Evolutionary conservation across 2,888 invertebrate genomes (phyloP), one percentile per base, ranked within the genome.

Genomic region (Brachyopa scutellaris): DNA sequence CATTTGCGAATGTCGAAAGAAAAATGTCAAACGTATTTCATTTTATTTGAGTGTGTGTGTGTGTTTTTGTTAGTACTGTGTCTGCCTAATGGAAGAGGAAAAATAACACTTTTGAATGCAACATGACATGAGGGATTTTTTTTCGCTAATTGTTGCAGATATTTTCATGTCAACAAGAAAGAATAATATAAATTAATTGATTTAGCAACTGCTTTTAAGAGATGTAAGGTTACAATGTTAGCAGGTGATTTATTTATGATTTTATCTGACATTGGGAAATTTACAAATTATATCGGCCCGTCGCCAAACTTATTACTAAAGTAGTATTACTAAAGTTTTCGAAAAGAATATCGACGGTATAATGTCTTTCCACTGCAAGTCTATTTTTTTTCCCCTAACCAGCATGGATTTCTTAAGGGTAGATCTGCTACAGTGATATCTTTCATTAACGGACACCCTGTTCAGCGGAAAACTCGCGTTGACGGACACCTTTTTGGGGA

Each of bases 161-260:
- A 77, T 77, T 61, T 77, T 47, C 47, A 13, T 66, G 82, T 82
- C 77, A 72, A 42, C 64, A 53, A 70, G 62, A 72, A 76, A 53
- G n/a, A 59, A 70, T 69, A 62, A 69, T 80, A 80, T n/a, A n/a
- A 82, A 82, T 82, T 77, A 77, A 82, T 82, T 82, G 82, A 70
- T 77, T 77, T 42, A 77, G 66, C 82, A 82, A 72, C 82, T 82
- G 80, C n/a, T 38, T 57, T 47, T 38, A 11, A 9, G 21, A 45
- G 38, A 13, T 13, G 8, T 26, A 42, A 23, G 17, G 19, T 53
- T 62, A 80, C 66, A 74, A 59, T 73, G 73, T 73, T 42, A 4
- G 13, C 11, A 59, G 67, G 13, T 26, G 26, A 26, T 5, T 26
- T 26, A 5, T 3, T 26, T 3, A 5, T 26, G 6, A 26, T 26